Percentiles rank a stretch among this genome's conserved stretches.
These are phyloP conservation scores for Pavo muticus DNA, from an alignment of 2,113 vertebrate genomes.

Conservation along the genomic window DNA sequence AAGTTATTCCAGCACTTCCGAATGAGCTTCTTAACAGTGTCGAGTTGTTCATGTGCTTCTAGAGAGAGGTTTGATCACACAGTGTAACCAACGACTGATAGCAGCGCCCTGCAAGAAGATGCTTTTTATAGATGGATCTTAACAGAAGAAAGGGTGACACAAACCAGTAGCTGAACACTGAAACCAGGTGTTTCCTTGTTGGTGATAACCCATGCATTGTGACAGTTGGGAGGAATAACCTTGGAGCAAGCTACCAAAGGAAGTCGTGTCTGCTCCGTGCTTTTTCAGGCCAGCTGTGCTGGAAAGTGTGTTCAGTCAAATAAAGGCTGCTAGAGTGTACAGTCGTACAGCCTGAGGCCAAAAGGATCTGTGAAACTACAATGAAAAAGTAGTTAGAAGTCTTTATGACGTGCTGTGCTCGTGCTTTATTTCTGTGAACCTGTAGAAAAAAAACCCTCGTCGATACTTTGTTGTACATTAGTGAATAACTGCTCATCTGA, in stretches of 20 bases:
- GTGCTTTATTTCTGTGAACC: not conserved
- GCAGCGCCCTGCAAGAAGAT: not conserved
- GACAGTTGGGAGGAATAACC: not conserved
- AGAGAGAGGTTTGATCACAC: not conserved
- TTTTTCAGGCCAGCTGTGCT: not conserved
- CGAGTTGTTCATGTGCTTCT: not conserved
- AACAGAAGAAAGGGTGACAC: not conserved
- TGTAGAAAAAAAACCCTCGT: not conserved
- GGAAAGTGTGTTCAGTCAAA: not conserved
- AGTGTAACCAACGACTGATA: not conserved
- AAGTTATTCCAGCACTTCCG: not conserved
- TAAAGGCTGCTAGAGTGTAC: not conserved
- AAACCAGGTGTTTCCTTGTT: not conserved
- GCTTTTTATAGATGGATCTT: not conserved
- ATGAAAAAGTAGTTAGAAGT: not conserved
- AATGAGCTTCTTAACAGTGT: not conserved
- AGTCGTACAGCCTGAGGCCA: not conserved
- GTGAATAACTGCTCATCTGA: not conserved
- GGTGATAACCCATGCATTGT: accelerated
- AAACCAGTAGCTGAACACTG: not conserved
- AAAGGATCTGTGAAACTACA: not conserved
- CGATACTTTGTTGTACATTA: not conserved
- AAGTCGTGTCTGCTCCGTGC: accelerated
- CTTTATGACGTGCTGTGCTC: not conserved
- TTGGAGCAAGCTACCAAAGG: not conserved